Base-by-base conservation (phyloP, 2,888 invertebrate genomes). In the Sylvicola fuscatus region DNA sequence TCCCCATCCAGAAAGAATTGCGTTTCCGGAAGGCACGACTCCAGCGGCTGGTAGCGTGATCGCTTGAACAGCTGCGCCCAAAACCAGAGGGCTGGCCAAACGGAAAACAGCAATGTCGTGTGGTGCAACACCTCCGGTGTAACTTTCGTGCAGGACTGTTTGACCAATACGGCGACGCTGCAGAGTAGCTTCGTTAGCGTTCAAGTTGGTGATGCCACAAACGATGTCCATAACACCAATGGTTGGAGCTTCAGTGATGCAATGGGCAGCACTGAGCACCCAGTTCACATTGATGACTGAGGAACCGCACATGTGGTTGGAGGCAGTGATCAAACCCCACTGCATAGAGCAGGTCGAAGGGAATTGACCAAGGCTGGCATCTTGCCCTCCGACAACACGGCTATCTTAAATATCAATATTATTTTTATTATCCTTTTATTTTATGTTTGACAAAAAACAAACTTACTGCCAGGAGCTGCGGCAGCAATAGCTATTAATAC, bases 31-130 rank as follows among this genome's bases (percentile, higher is more conserved):
- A 2, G 30, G 34, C 15, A 30, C 13, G 32, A 26, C 29, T 21
- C 8, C 29, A 12, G 32, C 14, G 10, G 14, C 6, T 14, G 39
- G 35, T 15, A 43, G 7, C 2, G 14, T 29, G 14, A 26, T 39
- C 15, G 45, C 43, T 29, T 53, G 48, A 41, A 43, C 35, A 27
- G 8, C 29, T 6, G 35, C 34, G 8, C 14, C 40, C 6, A 39
- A 31, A 16, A 34, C 17, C 8, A 42, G 42, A 32, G 42, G 42
- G 1, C 13, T 21, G 17, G 13, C 34, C 3, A 41, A 8, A 29
- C 38, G 40, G 3, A 42, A 27, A 8, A 43, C 14, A 10, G 38
- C 42, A 33, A 43, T 36, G 33, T 43, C 43, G 28, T 26, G 34
- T 12, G 41, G 41, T 27, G 37, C 41, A 12, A 41, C 41, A 28